These are phyloP conservation scores for Sipha flava DNA, from an alignment of 1,140 invertebrate genomes.

Conservation along the genomic window DNA sequence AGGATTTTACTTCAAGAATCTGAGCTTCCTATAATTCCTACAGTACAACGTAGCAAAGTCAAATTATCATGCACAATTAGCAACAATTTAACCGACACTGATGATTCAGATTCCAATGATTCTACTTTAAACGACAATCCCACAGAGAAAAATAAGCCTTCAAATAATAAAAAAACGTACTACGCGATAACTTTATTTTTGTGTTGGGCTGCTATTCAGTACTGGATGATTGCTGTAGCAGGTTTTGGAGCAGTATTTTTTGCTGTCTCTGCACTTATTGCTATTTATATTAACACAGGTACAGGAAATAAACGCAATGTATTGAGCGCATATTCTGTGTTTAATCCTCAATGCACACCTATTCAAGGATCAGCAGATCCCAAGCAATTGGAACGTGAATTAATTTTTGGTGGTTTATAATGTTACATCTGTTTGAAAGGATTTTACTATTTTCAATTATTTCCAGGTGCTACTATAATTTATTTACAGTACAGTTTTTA, in stretches of 20 bases:
- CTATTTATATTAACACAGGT: constrained; percentile 79
- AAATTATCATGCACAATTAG: background rate
- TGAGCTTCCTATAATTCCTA: background rate
- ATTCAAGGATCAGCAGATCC: constrained; percentile 89
- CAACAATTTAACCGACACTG: background rate
- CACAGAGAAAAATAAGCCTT: background rate
- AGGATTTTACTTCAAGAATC: background rate
- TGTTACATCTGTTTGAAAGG: too few relatives aligned
- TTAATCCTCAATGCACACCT: constrained; percentile 86
- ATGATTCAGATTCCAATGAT: background rate
- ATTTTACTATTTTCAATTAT: too few relatives aligned
- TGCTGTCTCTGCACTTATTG: constrained; percentile 63
- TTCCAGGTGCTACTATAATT: too few relatives aligned
- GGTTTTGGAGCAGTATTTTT: constrained; percentile 89
- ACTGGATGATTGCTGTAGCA: constrained; percentile 42
- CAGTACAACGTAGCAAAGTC: background rate
- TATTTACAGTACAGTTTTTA: too few relatives aligned
- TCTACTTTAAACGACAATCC: background rate
- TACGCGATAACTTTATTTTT: background rate
- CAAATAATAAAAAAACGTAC: background rate
- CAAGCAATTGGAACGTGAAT: constrained; percentile 87
- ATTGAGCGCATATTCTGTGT: constrained; percentile 94
- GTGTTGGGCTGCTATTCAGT: background rate
- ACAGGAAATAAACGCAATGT: constrained; percentile 60
- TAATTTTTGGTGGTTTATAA: constrained; percentile 53